phyloP scores from a whole-genome alignment of 1,140 invertebrate species.

The Platyscapa corneri region DNA sequence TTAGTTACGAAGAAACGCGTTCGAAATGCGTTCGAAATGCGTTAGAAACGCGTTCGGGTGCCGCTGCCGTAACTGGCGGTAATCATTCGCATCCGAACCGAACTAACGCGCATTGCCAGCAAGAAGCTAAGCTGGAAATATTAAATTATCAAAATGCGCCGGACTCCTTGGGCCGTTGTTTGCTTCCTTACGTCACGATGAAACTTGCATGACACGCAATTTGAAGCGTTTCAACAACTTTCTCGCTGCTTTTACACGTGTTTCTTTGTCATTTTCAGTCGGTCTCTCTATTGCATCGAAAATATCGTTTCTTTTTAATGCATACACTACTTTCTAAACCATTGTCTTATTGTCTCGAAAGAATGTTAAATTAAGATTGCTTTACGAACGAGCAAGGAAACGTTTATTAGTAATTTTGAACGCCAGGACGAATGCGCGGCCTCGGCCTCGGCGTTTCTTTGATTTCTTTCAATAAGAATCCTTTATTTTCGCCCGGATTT shows the following conservation, averaged over 20 bases:
- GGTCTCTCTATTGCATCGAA: not conserved
- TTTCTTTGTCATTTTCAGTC: not conserved
- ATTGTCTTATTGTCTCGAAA: slow-evolving; percentile 14
- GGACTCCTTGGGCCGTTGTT: not conserved
- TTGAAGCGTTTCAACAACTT: not conserved
- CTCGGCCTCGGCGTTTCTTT: not conserved
- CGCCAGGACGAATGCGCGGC: not conserved
- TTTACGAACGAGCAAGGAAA: not conserved
- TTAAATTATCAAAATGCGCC: not conserved
- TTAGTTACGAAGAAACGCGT: not conserved
- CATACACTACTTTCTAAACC: not conserved
- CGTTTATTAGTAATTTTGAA: not conserved
- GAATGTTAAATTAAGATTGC: not conserved
- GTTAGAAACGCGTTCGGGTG: too few species aligned
- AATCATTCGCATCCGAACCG: not conserved
- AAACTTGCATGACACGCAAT: not conserved
- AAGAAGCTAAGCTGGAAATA: not conserved
- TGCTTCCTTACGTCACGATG: not conserved
- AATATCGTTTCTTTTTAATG: not conserved
- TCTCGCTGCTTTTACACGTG: not conserved
- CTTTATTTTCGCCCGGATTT: too few species aligned
- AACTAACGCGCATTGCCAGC: not conserved
- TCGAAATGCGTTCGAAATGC: not conserved
- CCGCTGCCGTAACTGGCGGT: not conserved
- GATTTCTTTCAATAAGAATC: not conserved